phyloP scores from a whole-genome alignment of 2,113 vertebrate genomes.

The Aptenodytes forsteri region DNA sequence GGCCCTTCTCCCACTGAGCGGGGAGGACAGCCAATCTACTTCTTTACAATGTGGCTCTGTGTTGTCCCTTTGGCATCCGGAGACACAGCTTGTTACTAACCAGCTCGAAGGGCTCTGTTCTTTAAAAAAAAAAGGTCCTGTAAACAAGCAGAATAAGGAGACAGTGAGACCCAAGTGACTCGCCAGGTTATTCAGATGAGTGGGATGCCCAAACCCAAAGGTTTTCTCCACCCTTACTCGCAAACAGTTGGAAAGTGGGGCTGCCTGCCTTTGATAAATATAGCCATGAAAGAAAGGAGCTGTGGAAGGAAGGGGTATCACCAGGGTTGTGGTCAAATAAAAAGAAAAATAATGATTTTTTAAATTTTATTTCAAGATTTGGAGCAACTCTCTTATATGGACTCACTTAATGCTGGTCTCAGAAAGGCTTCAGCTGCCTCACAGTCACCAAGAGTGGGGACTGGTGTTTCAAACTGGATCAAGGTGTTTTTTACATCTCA shows the following conservation, averaged over 20 bases:
- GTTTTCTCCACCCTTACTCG: neutral
- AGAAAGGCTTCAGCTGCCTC: neutral
- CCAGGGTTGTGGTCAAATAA: neutral
- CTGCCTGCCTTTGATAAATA: neutral
- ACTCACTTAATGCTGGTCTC: neutral
- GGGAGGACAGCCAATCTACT: neutral
- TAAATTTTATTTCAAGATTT: neutral
- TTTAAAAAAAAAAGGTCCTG: neutral
- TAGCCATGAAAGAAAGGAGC: neutral
- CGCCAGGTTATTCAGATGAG: neutral
- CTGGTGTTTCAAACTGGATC: neutral
- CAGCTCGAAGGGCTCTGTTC: neutral
- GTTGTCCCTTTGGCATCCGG: neutral
- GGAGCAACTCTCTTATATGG: neutral
- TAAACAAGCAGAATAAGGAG: neutral
- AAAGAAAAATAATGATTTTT: neutral
- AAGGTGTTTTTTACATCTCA: neutral
- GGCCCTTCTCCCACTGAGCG: neutral
- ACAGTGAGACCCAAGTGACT: neutral
- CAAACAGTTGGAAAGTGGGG: neutral
- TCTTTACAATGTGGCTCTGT: constrained; percentile 12
- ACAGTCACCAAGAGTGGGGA: neutral
- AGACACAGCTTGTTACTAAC: neutral
- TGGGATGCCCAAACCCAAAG: neutral
- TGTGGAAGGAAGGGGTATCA: neutral